Evolutionary conservation across 1,140 invertebrate species (phyloP), one percentile per base, ranked within the genome.

Genomic region (Drosophila funebris): DNA sequence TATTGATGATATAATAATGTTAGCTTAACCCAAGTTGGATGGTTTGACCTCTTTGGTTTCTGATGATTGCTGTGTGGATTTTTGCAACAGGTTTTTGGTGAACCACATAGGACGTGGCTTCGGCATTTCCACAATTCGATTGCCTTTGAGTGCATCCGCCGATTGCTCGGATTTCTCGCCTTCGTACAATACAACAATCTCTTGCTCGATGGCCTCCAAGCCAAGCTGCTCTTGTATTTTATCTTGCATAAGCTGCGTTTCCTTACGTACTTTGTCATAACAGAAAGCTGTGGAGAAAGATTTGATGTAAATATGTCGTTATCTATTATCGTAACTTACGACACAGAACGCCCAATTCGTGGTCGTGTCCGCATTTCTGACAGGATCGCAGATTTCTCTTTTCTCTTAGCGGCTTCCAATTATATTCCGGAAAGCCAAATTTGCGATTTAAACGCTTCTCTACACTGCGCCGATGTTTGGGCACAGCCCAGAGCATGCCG

Each of bases 141-240:
- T 95, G 4, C 94, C 93, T 78, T 94, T 92, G 84, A 93, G 93
- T 68, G 92, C 93, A 53, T 94, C 91, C 4, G 91, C 73, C 2
- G 90, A 61, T 64, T 93, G 90, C 29, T 94, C 92, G 14, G 93
- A 76, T 78, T 93, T 94, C 91, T 98, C 97, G 54, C 95, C 95
- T 88, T 97, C 93, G 91, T 98, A 98, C 0, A 97, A 85, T 4
- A 98, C 95, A 43, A 97, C 92, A 1, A 98, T 95, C 92, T 98
- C 96, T 89, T 96, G 93, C 90, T 97, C 96, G 43, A 97, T 93
- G 4, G 96, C 95, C 7, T 94, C 90, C 11, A 96, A 83, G 48
- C 94, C 94, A 9, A 97, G 91, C 76, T 96, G 93, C 39, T 94
- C 91, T 84, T 95, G 91, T 72, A 98, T 97, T 73, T 94, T 93